Conservation (phyloP, 2,888 invertebrate genomes). For the Dioctria rufipes region DNA sequence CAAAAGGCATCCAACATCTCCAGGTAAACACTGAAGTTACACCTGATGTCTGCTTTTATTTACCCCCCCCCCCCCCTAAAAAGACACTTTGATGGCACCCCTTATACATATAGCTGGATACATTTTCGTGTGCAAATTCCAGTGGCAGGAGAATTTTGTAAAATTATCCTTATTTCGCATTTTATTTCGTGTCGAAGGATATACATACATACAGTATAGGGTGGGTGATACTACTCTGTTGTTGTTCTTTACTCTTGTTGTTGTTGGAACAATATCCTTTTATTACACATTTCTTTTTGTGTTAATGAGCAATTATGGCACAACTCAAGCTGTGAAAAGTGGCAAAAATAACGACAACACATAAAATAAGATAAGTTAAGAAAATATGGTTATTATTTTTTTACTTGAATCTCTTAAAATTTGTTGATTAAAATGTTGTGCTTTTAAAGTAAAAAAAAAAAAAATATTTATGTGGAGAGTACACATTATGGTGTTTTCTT, state of each 20-base stretch:
- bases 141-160: background rate
- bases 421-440: no score
- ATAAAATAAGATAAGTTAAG: background rate
- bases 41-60: constrained; percentile 3
- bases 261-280: background rate
- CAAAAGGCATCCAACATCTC: background rate
- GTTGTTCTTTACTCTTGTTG: background rate
- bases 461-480: no score
- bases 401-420: no score
- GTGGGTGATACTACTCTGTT: no score
- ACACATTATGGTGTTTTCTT: no score
- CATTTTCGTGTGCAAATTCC: background rate
- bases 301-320: constrained; percentile 3
- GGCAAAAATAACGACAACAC: background rate
- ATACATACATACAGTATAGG: no score
- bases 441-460: no score
- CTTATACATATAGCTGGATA: background rate
- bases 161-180: background rate
- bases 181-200: background rate
- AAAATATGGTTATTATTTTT: background rate
- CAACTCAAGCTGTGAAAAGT: background rate
- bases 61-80: background rate
- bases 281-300: constrained; percentile 3
- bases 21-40: background rate
- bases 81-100: constrained; percentile 3